Percentiles rank a stretch among this genome's conserved stretches.
Conservation (phyloP, 2,888 invertebrate species). For the Folsomia manolachei region DNA sequence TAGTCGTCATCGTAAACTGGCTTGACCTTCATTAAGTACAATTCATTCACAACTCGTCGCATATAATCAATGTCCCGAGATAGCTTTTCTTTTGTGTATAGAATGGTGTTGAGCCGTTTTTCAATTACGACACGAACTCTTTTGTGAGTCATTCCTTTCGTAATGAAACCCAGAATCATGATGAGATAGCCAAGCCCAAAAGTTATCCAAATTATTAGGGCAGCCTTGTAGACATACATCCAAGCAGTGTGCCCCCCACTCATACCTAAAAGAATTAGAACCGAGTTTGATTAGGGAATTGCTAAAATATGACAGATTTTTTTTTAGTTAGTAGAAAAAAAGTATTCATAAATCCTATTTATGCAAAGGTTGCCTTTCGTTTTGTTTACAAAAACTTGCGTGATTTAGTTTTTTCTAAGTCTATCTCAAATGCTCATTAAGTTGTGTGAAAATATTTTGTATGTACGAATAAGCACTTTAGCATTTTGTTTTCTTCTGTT, state of each 20-base stretch:
- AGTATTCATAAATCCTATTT: too few relatives aligned
- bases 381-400: too few relatives aligned
- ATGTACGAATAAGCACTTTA: too few relatives aligned
- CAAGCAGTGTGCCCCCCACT: slow-evolving; percentile 48
- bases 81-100: slow-evolving; percentile 56
- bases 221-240: slow-evolving; percentile 69
- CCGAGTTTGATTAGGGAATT: too few relatives aligned
- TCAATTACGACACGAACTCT: slow-evolving; percentile 48
- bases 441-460: too few relatives aligned
- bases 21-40: slow-evolving; percentile 76
- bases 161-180: slow-evolving; percentile 78
- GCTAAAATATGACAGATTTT: too few relatives aligned
- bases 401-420: too few relatives aligned
- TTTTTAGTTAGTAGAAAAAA: too few relatives aligned
- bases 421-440: too few relatives aligned
- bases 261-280: slow-evolving; percentile 33
- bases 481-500: too few relatives aligned
- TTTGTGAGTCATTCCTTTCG: slow-evolving; percentile 62
- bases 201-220: slow-evolving; percentile 82
- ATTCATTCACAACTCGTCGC: slow-evolving; percentile 73
- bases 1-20: slow-evolving; percentile 40
- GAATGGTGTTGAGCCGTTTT: slow-evolving; percentile 42
- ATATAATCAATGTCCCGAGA: slow-evolving; percentile 71
- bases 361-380: too few relatives aligned
- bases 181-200: slow-evolving; percentile 86